These are phyloP conservation scores for Scolopax mira DNA, from an alignment of 2,113 vertebrate species.

Conservation along the genomic window DNA sequence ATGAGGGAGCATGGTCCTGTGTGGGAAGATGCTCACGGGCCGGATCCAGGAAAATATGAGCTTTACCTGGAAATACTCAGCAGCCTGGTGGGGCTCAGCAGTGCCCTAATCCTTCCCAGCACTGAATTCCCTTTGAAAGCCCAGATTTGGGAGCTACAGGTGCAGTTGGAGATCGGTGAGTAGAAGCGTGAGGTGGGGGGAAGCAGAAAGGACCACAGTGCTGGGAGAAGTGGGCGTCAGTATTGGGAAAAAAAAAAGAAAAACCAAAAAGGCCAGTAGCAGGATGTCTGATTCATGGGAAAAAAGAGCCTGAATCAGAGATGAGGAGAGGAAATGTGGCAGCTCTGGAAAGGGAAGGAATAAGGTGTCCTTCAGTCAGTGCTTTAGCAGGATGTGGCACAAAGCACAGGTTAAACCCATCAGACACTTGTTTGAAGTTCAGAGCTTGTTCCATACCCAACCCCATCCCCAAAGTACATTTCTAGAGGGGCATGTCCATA, in stretches of 20 bases:
- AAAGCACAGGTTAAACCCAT: neutral
- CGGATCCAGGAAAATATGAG: neutral
- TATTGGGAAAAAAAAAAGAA: neutral
- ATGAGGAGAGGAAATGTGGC: rapidly evolving
- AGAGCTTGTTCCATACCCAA: rapidly evolving
- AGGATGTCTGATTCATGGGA: neutral
- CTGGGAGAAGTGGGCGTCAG: neutral
- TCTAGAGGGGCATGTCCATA: neutral
- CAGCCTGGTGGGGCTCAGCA: neutral
- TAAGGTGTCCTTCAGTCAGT: neutral
- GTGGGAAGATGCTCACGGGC: neutral
- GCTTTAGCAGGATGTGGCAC: neutral
- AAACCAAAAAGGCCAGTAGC: neutral
- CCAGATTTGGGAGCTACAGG: neutral
- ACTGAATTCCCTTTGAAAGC: neutral
- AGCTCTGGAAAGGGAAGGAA: neutral
- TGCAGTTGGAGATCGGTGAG: rapidly evolving
- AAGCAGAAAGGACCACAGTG: neutral
- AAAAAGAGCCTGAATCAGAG: neutral
- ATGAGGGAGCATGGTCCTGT: neutral
- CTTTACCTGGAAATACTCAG: neutral
- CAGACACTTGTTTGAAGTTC: neutral
- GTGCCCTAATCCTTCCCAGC: neutral
- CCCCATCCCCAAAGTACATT: neutral
- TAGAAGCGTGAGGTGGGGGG: rapidly evolving